Base-by-base conservation (phyloP, 2,888 invertebrate species). In the Conus canariensis region DNA sequence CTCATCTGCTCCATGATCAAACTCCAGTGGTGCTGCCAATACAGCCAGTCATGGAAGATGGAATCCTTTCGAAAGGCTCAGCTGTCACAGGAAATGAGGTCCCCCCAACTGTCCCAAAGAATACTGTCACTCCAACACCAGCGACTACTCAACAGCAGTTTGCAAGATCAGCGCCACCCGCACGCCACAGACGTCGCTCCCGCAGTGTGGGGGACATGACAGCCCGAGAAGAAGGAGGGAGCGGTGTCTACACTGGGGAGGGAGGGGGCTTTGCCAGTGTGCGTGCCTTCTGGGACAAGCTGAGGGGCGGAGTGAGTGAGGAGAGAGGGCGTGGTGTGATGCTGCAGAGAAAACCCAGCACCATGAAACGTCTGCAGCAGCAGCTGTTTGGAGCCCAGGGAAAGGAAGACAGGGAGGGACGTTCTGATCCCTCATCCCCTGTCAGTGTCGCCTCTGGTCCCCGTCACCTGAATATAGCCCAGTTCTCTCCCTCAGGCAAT, bases 181-280 rank as follows among this genome's bases (percentile, higher is more conserved):
- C 82, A n/a, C 8, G 58, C n/a, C 60, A 8, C 67, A 83, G 88
- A 19, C 82, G 88, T 30, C 82, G 88, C 30, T 88, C 88, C 12
- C 88, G 88, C 67, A 88, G 88, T 60, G 83, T 88, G 56, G 83
- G 88, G 56, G 88, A 88, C 83, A 6, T 88, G 83, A 22, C 88
- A 14, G 83, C 83, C 22, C 16, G 82, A 14, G 83, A 88, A 14
- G 83, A 74, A 2, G 19, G 22, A 10, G n/a, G 10, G 4, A 10
- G 74, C 1, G 58, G n/a, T 22, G 45, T 19, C 56, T 16, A 56
- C 14, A 16, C 58, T 12, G 70, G 58, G 56, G 74, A 77, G 56
- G 74, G 58, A 56, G 58, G 87, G 56, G 87, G 87, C 25, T 87
- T 87, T 77, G 70, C 74, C 58, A 87, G 74, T 22, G 74, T 87